Evolutionary conservation across 2,113 vertebrate species (phyloP).

Genomic region (Oophaga pumilio): DNA sequence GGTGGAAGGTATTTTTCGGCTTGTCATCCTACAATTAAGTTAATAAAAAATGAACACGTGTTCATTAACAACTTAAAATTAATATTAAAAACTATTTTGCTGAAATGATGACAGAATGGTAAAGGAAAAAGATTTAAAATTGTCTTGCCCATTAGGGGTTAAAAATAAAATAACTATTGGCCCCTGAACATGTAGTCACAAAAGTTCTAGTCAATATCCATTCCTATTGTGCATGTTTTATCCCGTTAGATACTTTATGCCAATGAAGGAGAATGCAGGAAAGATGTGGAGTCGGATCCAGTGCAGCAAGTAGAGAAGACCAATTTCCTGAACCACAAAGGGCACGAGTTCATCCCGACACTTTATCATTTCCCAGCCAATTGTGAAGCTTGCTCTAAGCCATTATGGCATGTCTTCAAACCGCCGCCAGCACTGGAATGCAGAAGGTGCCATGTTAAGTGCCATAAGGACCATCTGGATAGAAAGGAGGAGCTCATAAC

Average conservation of each 20-base stretch:
- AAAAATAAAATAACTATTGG: background rate
- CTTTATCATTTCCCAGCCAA: conserved; percentile 98
- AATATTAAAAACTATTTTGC: no score
- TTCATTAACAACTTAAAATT: no score
- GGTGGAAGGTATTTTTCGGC: no score
- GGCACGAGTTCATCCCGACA: conserved; percentile 97
- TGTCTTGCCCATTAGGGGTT: no score
- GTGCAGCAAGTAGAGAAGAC: conserved; percentile 90
- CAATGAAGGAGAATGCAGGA: conserved; percentile 97
- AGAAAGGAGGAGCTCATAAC: conserved; percentile 96
- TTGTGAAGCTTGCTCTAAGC: conserved; percentile 98
- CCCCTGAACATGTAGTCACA: background rate
- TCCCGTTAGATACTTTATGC: conserved; percentile 90
- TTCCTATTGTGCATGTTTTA: conserved; percentile 19
- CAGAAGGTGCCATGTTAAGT: conserved; percentile 96
- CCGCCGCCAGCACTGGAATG: conserved; percentile 95
- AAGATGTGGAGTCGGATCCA: conserved; percentile 88
- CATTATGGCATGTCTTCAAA: conserved; percentile 97
- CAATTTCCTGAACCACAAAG: conserved; percentile 95
- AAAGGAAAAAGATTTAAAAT: no score
- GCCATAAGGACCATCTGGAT: conserved; percentile 98
- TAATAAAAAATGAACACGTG: no score
- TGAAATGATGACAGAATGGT: no score
- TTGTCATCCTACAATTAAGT: no score
- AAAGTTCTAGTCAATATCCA: background rate